Percentiles rank a stretch among this genome's conserved stretches.
These are phyloP conservation scores for Elephas maximus DNA, from an alignment of 2,113 vertebrate genomes.

Conservation along the genomic window DNA sequence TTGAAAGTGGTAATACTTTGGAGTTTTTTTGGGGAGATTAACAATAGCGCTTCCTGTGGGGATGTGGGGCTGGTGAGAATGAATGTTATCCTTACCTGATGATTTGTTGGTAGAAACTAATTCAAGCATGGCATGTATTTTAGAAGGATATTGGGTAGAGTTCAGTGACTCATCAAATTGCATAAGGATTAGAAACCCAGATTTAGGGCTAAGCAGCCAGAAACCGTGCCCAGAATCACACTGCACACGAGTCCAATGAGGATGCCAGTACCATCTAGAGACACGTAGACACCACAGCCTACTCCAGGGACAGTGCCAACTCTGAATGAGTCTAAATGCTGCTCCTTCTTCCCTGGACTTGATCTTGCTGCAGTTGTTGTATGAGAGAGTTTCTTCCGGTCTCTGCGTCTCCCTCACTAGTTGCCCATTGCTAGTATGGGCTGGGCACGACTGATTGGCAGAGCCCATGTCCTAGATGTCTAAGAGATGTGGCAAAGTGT, in stretches of 20 bases:
- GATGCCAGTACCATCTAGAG: conserved; percentile 50
- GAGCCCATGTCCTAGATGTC: neutral
- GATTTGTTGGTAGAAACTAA: conserved; percentile 26
- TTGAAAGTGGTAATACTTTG: conserved; percentile 44
- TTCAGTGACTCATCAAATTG: conserved; percentile 57
- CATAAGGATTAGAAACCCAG: conserved; percentile 29
- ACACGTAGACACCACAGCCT: conserved; percentile 62
- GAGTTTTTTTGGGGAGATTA: conserved; percentile 34
- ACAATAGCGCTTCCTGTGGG: neutral
- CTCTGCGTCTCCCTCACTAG: neutral
- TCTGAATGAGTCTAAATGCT: conserved; percentile 33
- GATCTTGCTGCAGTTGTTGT: neutral
- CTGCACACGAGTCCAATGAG: conserved; percentile 52
- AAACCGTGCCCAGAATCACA: conserved; percentile 58
- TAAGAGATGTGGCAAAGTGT: neutral
- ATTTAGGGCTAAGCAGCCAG: conserved; percentile 43
- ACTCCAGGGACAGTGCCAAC: conserved; percentile 37
- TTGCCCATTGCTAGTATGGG: neutral
- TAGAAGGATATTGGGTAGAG: conserved; percentile 33
- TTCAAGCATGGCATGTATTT: conserved; percentile 8
- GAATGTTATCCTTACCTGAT: neutral
- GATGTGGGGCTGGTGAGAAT: conserved; percentile 1
- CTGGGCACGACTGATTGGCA: neutral
- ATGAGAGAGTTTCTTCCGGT: conserved; percentile 16
- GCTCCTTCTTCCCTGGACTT: conserved; percentile 62